Evolutionary conservation across 1,140 invertebrate genomes (phyloP), one percentile per base, ranked within the genome.

Genomic region (Pectinophora gossypiella): DNA sequence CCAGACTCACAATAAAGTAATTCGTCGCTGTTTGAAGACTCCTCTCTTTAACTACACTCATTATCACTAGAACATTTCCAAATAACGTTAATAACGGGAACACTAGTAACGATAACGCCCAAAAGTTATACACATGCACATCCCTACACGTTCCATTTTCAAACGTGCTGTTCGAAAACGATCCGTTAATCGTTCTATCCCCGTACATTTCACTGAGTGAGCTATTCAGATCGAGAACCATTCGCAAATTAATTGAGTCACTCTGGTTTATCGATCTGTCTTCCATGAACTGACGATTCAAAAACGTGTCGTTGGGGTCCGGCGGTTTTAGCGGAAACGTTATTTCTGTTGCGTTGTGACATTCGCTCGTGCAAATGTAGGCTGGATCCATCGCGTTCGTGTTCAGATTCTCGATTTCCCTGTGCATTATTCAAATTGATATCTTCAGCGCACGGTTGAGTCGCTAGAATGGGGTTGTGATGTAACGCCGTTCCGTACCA

Each of bases 1-100:
- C 98, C 61, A 99, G 88, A 56, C 96, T 98, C 54, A 99, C 97
- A 76, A 99, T 99, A 88, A 99, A 99, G 88, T 99, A 99, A 88
- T 99, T 99, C 51, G 98, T 99, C 40, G 96, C 96, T 6, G 96
- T 97, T 77, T 98, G 96, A 22, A 99, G 83, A 46, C 95, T 92
- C 50, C 96, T 89, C 85, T 99, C 97, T 52, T 95, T 90, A 21
- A 93, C 93, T 5, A 99, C 98, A 64, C 95, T 96, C 51, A 98
- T 77, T 58, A 99, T 99, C 27, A 99, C 98, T 51, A 99, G 90
- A 38, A 98, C 94, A 86, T 99, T 99, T 32, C 97, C 98, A 86
- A 99, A 98, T 12, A 99, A 91, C 1, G 97, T 98, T 51, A 98
- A 92, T 64, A 98, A 90, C 15, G 97, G 96, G 70, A 99, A 97